Conservation (phyloP, 2,797 vertebrate genomes). For the Hyperoplus immaculatus region DNA sequence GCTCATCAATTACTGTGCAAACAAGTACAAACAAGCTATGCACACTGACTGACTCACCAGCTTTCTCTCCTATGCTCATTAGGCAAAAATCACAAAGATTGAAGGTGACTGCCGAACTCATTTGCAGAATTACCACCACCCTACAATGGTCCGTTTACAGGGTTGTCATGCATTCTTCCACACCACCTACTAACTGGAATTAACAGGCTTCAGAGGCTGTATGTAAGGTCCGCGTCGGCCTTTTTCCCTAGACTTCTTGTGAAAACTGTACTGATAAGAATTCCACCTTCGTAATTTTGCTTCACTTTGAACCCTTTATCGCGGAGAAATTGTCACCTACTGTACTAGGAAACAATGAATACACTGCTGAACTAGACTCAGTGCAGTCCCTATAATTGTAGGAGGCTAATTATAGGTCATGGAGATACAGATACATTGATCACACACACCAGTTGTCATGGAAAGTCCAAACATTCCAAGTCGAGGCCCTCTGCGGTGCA, state of each 20-base stretch:
- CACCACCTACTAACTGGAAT: slow-evolving; percentile 16
- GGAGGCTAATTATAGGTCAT: slow-evolving; percentile 1
- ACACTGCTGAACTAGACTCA: slow-evolving; percentile 2
- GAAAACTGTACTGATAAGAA: slow-evolving; percentile 1
- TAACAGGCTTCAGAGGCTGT: slow-evolving; percentile 9
- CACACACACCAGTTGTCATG: slow-evolving; percentile 40
- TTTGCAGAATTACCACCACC: slow-evolving; percentile 60
- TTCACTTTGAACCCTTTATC: slow-evolving; percentile 27
- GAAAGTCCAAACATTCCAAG: slow-evolving; percentile 43
- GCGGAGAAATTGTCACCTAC: slow-evolving; percentile 12
- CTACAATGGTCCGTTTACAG: slow-evolving; percentile 37
- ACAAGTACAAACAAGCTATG: neutral
- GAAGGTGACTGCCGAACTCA: slow-evolving; percentile 53
- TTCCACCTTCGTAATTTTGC: neutral
- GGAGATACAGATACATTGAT: slow-evolving; percentile 27
- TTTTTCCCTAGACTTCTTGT: slow-evolving; percentile 1
- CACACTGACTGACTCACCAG: slow-evolving; percentile 29
- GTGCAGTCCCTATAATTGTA: slow-evolving; percentile 4
- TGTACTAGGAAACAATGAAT: slow-evolving; percentile 19
- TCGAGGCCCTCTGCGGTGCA: slow-evolving; percentile 8
- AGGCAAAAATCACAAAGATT: slow-evolving; percentile 51
- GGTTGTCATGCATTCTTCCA: slow-evolving; percentile 18
- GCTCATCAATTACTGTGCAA: slow-evolving; percentile 34
- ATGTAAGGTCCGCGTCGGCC: neutral
- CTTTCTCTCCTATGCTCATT: slow-evolving; percentile 60